Percentiles rank a stretch among this genome's conserved stretches.
phyloP scores from a whole-genome alignment of 2,797 vertebrate genomes.

The Lacerta agilis region DNA sequence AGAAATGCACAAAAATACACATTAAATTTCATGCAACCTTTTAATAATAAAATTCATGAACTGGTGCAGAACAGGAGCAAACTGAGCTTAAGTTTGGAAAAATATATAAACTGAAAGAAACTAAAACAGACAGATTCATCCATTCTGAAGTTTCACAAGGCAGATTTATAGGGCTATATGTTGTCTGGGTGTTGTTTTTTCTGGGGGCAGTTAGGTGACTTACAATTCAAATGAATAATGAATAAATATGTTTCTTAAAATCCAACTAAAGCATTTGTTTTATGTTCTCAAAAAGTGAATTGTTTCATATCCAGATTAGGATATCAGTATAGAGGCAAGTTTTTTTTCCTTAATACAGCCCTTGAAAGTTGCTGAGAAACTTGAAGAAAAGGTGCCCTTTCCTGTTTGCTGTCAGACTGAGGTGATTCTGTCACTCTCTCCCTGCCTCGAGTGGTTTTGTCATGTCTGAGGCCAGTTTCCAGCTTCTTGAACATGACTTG shows the following conservation, averaged over 20 bases:
- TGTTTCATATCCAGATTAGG: background rate
- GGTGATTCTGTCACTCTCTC: conserved; percentile 27
- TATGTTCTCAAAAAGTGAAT: conserved; percentile 50
- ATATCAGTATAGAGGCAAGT: background rate
- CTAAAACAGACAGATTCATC: no score
- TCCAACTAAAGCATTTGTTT: conserved; percentile 49
- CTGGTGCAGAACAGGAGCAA: no score
- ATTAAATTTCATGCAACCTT: no score
- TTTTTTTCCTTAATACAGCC: conserved; percentile 36
- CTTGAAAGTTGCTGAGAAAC: conserved; percentile 63
- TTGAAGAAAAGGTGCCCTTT: conserved; percentile 68
- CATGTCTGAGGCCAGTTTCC: conserved; percentile 65
- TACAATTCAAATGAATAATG: background rate
- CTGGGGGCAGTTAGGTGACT: no score
- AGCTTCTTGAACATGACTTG: conserved; percentile 68
- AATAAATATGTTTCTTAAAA: conserved; percentile 10
- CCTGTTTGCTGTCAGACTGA: conserved; percentile 29
- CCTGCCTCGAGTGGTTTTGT: conserved; percentile 59
- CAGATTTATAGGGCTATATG: conserved; percentile 47
- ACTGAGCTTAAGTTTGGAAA: no score
- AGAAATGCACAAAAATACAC: no score
- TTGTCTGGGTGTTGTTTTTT: no score
- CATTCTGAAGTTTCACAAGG: background rate
- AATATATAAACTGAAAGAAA: no score
- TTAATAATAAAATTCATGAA: no score